phyloP scores from a whole-genome alignment of 2,113 vertebrate genomes.

The Mobula birostris region DNA sequence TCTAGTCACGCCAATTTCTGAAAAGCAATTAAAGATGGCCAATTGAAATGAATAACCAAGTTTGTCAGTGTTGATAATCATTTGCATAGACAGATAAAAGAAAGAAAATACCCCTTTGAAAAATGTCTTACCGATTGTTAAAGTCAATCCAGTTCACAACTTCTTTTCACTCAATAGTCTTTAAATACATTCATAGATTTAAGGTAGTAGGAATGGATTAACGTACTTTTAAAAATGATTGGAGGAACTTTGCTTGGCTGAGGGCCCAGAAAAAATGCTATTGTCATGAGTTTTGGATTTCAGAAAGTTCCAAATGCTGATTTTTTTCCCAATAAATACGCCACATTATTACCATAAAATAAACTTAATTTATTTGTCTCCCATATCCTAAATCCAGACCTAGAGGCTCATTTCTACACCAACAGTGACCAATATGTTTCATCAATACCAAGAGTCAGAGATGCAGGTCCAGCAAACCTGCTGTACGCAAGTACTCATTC shows the following conservation, averaged over 20 bases:
- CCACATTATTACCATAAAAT: background rate
- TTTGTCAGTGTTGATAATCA: no score
- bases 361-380: background rate
- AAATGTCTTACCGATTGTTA: background rate
- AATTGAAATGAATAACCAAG: no score
- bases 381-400: background rate
- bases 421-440: background rate
- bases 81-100: background rate
- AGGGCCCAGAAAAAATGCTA: background rate
- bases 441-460: background rate
- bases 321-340: background rate
- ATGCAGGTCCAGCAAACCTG: background rate
- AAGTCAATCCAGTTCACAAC: background rate
- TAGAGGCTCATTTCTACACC: background rate
- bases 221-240: background rate
- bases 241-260: background rate
- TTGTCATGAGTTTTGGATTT: background rate
- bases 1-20: no score
- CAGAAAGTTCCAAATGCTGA: background rate
- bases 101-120: background rate
- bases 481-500: background rate
- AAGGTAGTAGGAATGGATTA: background rate
- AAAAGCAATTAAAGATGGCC: no score
- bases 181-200: background rate
- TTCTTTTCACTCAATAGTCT: background rate